Evolutionary conservation across 2,888 invertebrate genomes (phyloP).

Genomic region (Scrobipalpa atriplicella): DNA sequence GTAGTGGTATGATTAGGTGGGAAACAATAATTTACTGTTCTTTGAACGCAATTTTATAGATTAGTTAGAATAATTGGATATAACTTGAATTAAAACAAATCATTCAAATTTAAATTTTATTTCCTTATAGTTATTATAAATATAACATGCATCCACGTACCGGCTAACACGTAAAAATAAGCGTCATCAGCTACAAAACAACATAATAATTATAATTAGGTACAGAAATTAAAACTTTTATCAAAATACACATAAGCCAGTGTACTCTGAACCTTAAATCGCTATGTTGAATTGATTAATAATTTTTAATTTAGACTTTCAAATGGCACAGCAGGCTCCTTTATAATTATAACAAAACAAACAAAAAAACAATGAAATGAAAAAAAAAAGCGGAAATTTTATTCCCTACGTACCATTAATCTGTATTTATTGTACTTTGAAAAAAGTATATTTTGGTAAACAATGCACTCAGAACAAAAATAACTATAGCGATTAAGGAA

Average conservation of each 20-base stretch:
- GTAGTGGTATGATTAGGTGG: too few relatives aligned
- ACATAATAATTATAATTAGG: conserved; percentile 30
- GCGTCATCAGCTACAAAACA: conserved; percentile 66
- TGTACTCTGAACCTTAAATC: conserved; percentile 33
- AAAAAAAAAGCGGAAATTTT: too few relatives aligned
- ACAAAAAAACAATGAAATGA: too few relatives aligned
- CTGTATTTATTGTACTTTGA: too few relatives aligned
- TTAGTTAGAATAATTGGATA: too few relatives aligned
- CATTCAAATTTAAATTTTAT: conserved; percentile 70
- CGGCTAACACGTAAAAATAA: conserved; percentile 67
- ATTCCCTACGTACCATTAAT: too few relatives aligned
- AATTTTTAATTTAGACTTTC: not conserved
- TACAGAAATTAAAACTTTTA: conserved; percentile 38
- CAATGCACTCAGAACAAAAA: not conserved
- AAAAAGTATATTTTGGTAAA: too few relatives aligned
- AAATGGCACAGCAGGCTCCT: too few relatives aligned
- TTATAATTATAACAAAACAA: too few relatives aligned
- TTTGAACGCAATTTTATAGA: too few relatives aligned
- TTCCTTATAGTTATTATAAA: conserved; percentile 68
- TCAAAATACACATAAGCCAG: conserved; percentile 35
- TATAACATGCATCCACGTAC: conserved; percentile 75
- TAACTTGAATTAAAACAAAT: too few relatives aligned
- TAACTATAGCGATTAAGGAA: conserved; percentile 29
- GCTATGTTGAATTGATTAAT: not conserved
- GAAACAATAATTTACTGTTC: too few relatives aligned